Base-by-base conservation (phyloP, 2,888 invertebrate species). In the Synanthedon tipuliformis region DNA sequence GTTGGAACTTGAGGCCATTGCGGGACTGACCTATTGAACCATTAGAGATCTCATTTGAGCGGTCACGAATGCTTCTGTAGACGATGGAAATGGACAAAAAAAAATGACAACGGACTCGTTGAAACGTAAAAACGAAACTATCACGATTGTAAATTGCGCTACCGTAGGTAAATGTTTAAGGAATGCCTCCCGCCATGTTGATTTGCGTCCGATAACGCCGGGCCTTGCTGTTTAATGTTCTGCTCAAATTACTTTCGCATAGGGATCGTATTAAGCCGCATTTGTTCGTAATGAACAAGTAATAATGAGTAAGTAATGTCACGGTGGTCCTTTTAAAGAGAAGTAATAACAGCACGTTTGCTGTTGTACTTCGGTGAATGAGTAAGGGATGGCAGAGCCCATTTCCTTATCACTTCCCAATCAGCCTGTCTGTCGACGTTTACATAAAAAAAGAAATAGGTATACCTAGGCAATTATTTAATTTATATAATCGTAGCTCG, bases 71-170 rank as follows among this genome's bases (percentile, higher is more conserved):
- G 64, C 60, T 61, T 66, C 65, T 71, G 75, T 72, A 72, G 63
- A 66, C 70, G 71, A 71, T 69, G 62, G 68, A 65, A 76, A 75
- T 73, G 70, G 71, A 67, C 73, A 68, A 78, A 34, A 76, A 71
- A 34, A 10, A 72, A 77, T 72, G 71, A 71, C 75, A 77, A 71
- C 73, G 69, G 62, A 75, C 65, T 69, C 75, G 75, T 73, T 78
- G 73, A 73, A 72, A 78, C 84, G 80, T 80, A 76, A 84, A 84
- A 83, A 81, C 69, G 74, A 78, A 81, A 81, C 80, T 82, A 82
- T 81, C 80, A 75, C 73, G 76, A 75, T 68, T 68, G 66, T 77
- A 75, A 81, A 79, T 80, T 75, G 74, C 67, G 73, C 79, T 78
- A 76, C 80, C 74, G 79, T 69, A 34, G 34, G 34, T 34, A 71